phyloP scores from a whole-genome alignment of 37 sponge, comb jelly and placozoan genomes.

The Bolinopsis microptera region DNA sequence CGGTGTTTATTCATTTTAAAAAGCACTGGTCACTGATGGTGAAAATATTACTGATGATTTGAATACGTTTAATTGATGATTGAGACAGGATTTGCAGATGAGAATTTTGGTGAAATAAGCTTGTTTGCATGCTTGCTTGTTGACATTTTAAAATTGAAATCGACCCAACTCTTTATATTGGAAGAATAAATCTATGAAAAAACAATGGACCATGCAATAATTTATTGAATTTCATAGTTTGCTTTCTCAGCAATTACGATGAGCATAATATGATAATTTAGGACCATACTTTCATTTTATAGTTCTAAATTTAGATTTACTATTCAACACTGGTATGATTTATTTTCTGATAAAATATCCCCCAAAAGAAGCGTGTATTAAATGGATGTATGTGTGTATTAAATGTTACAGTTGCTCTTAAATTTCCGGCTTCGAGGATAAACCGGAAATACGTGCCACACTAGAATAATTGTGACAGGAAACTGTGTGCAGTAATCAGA shows the following conservation, averaged over 20 bases:
- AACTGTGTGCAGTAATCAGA: background rate
- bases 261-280: background rate
- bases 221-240: background rate
- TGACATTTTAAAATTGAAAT: background rate
- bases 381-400: background rate
- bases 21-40: no score
- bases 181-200: background rate
- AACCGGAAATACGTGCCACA: background rate
- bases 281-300: background rate
- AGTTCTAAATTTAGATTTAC: background rate
- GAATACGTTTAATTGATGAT: background rate
- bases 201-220: background rate
- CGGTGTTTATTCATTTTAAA: background rate
- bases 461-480: background rate
- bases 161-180: background rate
- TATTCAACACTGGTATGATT: background rate
- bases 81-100: background rate
- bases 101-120: background rate
- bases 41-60: no score
- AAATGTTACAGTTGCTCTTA: background rate
- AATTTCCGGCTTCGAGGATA: background rate
- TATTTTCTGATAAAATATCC: background rate
- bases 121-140: background rate
- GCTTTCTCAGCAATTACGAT: background rate
- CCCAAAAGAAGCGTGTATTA: background rate